A percentile compares a stretch with the other conserved stretches of the same genome.
These are phyloP conservation scores for Varroa destructor DNA, from an alignment of 1,140 invertebrate species.

Conservation along the genomic window DNA sequence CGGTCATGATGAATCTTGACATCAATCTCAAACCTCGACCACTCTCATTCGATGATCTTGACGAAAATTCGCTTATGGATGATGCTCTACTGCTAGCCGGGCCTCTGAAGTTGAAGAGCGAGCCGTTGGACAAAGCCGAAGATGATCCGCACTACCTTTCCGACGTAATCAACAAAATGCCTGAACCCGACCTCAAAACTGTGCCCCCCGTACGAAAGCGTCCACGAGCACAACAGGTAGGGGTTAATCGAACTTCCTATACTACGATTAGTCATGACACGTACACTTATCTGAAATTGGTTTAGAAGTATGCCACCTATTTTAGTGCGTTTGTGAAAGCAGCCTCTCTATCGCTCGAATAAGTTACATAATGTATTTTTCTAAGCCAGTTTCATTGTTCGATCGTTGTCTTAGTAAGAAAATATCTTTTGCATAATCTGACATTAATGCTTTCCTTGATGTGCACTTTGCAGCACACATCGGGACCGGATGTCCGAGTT, in stretches of 20 bases:
- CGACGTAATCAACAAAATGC: conserved; percentile 21
- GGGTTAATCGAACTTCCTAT: no score
- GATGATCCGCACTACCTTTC: conserved; percentile 26
- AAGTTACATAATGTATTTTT: no score
- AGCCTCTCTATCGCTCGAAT: no score
- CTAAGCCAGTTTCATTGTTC: no score
- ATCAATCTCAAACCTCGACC: conserved; percentile 27
- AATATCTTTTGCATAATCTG: no score
- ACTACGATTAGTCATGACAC: no score
- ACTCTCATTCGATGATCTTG: conserved; percentile 15
- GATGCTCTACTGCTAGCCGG: conserved; percentile 19
- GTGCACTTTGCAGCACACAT: no score
- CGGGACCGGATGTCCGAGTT: conserved; percentile 16
- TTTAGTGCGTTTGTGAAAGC: no score
- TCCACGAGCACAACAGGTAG: background rate
- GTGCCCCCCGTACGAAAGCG: conserved; percentile 18
- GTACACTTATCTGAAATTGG: no score
- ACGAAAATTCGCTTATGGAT: conserved; percentile 20
- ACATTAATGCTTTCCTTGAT: no score
- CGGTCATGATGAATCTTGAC: conserved; percentile 27
- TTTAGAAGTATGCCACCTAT: no score
- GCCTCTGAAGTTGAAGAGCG: conserved; percentile 25
- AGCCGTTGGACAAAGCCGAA: conserved; percentile 22
- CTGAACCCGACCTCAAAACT: conserved; percentile 25
- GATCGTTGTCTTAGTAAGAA: no score